Percentiles rank a stretch among this genome's conserved stretches.
phyloP scores from a whole-genome alignment of 2,888 invertebrate genomes.

The Rhagophthalmus giganteus region DNA sequence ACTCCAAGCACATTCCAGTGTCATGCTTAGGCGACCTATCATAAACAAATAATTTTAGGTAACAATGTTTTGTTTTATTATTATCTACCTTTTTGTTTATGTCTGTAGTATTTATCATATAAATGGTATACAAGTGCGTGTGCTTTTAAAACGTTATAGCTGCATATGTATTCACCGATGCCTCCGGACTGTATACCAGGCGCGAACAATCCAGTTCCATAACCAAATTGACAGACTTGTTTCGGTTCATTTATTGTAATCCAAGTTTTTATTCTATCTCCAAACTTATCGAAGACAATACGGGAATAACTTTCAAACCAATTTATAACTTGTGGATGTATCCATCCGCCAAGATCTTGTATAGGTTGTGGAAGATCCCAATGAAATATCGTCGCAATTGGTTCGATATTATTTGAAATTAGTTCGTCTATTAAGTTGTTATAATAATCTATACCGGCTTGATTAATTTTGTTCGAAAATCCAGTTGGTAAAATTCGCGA shows the following conservation, averaged over 20 bases:
- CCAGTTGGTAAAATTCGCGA: conserved; percentile 67
- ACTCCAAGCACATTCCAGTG: not conserved
- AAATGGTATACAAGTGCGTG: conserved; percentile 56
- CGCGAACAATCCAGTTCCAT: conserved; percentile 49
- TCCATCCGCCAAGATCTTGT: conserved; percentile 65
- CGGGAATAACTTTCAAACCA: conserved; percentile 60
- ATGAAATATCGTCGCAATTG: conserved; percentile 53
- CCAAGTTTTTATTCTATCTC: conserved; percentile 52
- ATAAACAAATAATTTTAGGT: not conserved
- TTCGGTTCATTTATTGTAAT: conserved; percentile 58
- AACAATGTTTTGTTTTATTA: not conserved
- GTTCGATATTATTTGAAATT: conserved; percentile 59
- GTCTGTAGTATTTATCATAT: conserved; percentile 37
- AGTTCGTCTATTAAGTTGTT: conserved; percentile 72
- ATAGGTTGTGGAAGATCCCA: conserved; percentile 45
- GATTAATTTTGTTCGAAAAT: conserved; percentile 65
- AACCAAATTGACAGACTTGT: conserved; percentile 40
- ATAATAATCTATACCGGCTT: conserved; percentile 73
- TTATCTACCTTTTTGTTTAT: conserved; percentile 17
- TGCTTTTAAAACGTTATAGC: conserved; percentile 54
- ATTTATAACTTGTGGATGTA: conserved; percentile 60
- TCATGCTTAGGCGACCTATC: not conserved
- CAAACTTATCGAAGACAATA: conserved; percentile 45
- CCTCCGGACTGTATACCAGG: conserved; percentile 57
- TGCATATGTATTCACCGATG: conserved; percentile 62